Percentiles rank a stretch among this genome's conserved stretches.
phyloP scores from a whole-genome alignment of 1,140 invertebrate species.

The Monomorium pharaonis region DNA sequence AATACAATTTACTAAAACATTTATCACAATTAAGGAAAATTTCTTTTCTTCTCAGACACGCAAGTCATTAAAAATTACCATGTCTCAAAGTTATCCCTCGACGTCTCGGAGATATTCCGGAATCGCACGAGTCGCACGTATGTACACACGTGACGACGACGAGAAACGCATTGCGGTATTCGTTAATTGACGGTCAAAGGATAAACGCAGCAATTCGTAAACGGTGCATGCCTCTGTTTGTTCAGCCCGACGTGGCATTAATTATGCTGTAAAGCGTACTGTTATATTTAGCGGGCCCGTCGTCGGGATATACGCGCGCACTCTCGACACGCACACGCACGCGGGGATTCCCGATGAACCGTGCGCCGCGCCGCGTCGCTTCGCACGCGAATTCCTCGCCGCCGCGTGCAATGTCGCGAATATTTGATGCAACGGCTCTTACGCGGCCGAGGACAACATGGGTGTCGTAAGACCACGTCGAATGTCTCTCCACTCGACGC shows the following conservation, averaged over 20 bases:
- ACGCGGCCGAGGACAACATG: background rate
- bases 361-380: background rate
- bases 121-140: background rate
- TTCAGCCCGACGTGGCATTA: constrained; percentile 21
- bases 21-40: too few relatives aligned
- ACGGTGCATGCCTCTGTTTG: constrained; percentile 12
- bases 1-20: too few relatives aligned
- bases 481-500: background rate
- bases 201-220: constrained; percentile 22
- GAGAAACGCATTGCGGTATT: constrained; percentile 15
- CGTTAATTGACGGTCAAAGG: constrained; percentile 31
- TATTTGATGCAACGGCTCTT: constrained; percentile 22
- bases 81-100: background rate
- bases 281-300: constrained; percentile 49
- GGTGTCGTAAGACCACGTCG: background rate
- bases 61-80: background rate
- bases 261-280: constrained; percentile 40
- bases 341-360: constrained; percentile 37
- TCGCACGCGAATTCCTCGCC: constrained; percentile 4
- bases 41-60: too few relatives aligned
- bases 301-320: background rate
- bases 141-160: background rate
- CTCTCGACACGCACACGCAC: background rate
- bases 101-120: background rate
- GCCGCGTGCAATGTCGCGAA: background rate